phyloP scores from a whole-genome alignment of 2,888 invertebrate species.

The Malthinus seriepunctatus region DNA sequence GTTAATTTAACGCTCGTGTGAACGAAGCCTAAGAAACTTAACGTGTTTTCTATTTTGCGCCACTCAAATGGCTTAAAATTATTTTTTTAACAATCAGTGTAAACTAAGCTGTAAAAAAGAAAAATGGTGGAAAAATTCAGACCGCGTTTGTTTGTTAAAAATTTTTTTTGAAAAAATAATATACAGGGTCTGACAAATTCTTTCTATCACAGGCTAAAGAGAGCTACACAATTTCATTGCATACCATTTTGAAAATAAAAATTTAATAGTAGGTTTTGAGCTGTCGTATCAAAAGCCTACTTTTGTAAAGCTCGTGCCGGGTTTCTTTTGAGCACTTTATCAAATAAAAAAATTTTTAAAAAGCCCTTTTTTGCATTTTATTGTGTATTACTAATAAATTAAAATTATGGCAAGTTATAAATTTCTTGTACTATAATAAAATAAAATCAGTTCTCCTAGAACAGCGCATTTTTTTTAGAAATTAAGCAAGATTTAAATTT shows the following conservation, averaged over 20 bases:
- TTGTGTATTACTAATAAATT: constrained; percentile 28
- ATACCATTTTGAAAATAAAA: constrained; percentile 7
- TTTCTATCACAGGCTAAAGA: constrained; percentile 54
- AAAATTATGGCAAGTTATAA: constrained; percentile 47
- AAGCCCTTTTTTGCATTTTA: constrained; percentile 18
- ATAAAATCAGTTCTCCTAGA: constrained; percentile 28
- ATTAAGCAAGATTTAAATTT: constrained; percentile 22
- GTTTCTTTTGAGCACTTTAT: not conserved
- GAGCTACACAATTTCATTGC: constrained; percentile 42
- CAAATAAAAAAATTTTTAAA: constrained; percentile 1
- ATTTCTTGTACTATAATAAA: constrained; percentile 49
- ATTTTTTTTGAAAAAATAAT: constrained; percentile 28
- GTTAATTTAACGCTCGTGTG: too few species aligned
- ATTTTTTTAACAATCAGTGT: constrained; percentile 34
- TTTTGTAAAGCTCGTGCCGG: too few species aligned
- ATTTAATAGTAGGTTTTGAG: too few species aligned
- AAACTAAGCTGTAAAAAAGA: constrained; percentile 29
- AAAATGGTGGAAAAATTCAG: constrained; percentile 9
- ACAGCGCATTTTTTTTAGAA: constrained; percentile 20
- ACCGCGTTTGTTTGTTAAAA: constrained; percentile 31
- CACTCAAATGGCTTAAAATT: constrained; percentile 19
- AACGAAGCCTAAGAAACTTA: constrained; percentile 37
- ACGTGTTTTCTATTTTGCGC: constrained; percentile 37
- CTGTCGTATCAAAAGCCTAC: too few species aligned
- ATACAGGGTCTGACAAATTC: constrained; percentile 36